Base-by-base conservation (phyloP, 2,888 invertebrate species). In the Onthophagus sagittarius region DNA sequence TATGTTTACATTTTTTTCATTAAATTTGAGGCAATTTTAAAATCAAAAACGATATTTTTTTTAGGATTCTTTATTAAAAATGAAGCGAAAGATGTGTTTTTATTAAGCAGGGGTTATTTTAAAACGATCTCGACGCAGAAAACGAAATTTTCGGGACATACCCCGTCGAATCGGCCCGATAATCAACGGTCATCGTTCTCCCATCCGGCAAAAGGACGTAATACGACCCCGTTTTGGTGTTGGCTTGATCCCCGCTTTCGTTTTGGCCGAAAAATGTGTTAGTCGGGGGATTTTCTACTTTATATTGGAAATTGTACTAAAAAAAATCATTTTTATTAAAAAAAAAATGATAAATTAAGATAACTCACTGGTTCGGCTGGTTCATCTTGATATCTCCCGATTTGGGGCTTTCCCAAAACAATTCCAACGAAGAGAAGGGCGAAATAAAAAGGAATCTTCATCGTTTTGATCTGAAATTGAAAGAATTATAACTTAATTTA, bases 251-350 rank as follows among this genome's bases (percentile, higher is more conserved):
- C 1, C 91, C 91, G 33, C 86, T 84, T 85, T 92, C 92, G 79
- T 90, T 90, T 76, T 91, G 91, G 7, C 92, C 92, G 83, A 90
- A 92, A 85, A 88, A 91, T 67, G 91, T 88, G 73, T 89, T 87
- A 77, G 91, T 90, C 79, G 91, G 90, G 77, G 89, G 88, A 82
- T 92, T 92, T 82, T 92, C 91, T 31, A 93, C 92, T 84, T 91
- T 91, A 84, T 92, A 93, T 84, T 91, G 88, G 85, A 90, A 92
- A 83, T 91, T 90, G 80, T 92, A 92, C 93, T 93, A n/a, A n/a
- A n/a, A n/a, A n/a, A n/a, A n/a, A n/a, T n/a, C n/a, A 71, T 15
- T 71, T 71, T 15, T 62, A 15, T 13, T 2, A 63, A 2, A 63
- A 15, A 1, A 0, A 11, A 14, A 62, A 6, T 14, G 74, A 73